A percentile compares a stretch with the other conserved stretches of the same genome.
phyloP scores from a whole-genome alignment of 2,888 invertebrate genomes.

The Eristalinus aeneus region DNA sequence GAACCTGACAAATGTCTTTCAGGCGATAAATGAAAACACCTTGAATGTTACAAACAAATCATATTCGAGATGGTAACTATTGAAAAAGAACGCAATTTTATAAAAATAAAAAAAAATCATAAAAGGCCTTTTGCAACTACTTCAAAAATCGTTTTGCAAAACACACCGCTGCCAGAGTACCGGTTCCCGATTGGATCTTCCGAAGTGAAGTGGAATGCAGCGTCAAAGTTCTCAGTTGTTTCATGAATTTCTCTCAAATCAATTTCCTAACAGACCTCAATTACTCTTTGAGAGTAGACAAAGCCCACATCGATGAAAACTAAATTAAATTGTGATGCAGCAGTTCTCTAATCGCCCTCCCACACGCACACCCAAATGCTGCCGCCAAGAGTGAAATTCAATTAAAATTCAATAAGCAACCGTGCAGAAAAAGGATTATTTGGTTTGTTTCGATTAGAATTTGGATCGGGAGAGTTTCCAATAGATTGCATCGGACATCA shows the following conservation, averaged over 20 bases:
- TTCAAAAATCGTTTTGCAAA: no score
- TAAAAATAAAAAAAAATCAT: no score
- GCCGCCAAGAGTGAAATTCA: neutral
- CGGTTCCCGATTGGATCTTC: neutral
- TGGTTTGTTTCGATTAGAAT: neutral
- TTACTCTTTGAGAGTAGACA: neutral
- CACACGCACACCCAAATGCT: neutral
- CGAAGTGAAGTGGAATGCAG: neutral
- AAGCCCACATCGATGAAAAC: neutral
- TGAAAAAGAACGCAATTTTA: no score
- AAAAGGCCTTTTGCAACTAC: no score
- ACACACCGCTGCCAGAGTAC: no score
- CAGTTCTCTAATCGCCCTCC: neutral
- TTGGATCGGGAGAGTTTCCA: neutral
- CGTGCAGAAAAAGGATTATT: constrained; percentile 10
- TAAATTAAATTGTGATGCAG: neutral
- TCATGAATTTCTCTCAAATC: neutral
- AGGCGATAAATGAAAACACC: no score
- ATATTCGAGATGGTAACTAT: no score
- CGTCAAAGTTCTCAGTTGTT: neutral
- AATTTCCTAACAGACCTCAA: neutral
- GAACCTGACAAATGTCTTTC: no score
- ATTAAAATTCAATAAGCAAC: constrained; percentile 21
- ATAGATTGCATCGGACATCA: neutral
- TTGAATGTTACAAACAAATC: no score